Evolutionary conservation across 2,797 vertebrate species (phyloP).

Genomic region (Takifugu ocellatus): DNA sequence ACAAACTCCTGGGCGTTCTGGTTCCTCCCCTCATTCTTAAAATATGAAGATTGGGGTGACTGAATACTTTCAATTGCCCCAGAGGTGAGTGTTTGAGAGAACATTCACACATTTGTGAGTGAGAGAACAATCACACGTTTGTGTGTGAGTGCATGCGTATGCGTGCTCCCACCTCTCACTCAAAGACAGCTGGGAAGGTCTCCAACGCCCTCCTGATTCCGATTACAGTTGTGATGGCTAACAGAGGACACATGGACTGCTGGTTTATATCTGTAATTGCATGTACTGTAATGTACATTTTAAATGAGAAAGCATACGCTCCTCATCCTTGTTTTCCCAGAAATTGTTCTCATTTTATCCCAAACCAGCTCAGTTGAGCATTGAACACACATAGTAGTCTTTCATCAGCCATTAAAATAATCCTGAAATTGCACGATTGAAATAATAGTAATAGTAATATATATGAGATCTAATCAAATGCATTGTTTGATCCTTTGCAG

Average conservation of each 20-base stretch:
- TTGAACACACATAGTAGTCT: neutral
- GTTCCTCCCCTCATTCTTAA: too few relatives aligned
- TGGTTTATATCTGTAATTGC: neutral
- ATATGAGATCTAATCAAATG: slow-evolving; percentile 10
- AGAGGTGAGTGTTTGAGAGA: too few relatives aligned
- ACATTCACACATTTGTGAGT: too few relatives aligned
- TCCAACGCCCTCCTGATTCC: neutral
- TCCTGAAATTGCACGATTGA: neutral
- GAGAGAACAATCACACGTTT: neutral
- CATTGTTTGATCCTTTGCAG: slow-evolving; percentile 1
- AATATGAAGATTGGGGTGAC: too few relatives aligned
- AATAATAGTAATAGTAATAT: neutral
- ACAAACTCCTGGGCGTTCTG: too few relatives aligned
- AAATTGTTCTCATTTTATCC: too few relatives aligned
- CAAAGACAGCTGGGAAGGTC: neutral
- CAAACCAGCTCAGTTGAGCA: too few relatives aligned
- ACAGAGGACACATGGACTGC: neutral
- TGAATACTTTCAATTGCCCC: neutral
- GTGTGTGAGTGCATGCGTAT: neutral
- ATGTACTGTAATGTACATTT: too few relatives aligned
- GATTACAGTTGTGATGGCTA: neutral
- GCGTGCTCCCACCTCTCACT: neutral
- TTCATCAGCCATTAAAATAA: neutral
- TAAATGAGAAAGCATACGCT: too few relatives aligned
- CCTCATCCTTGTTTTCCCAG: too few relatives aligned